A percentile compares a stretch with the other conserved stretches of the same genome.
Conservation (phyloP, 2,113 vertebrate species). For the human region GRCh38 chr1:73150001-73150500, state of each 20-base stretch:
- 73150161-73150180: not conserved
- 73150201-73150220: not conserved
- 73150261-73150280: not conserved
- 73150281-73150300: not conserved
- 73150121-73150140: not conserved
- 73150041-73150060: not conserved
- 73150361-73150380: not conserved
- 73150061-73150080: not conserved
- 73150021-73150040: not conserved
- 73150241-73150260: not conserved
- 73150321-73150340: not conserved
- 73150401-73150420: not conserved
- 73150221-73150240: not conserved
- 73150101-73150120: not conserved
- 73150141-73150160: not conserved
- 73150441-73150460: not conserved
- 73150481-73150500: rapidly evolving
- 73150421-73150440: not conserved
- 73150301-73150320: not conserved
- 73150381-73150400: not conserved
- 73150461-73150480: not conserved
- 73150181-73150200: not conserved
- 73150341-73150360: not conserved
- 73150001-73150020: not conserved
- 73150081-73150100: not conserved